Evolutionary conservation across 2,888 invertebrate species (phyloP).

Genomic region (Andrena flavipes): DNA sequence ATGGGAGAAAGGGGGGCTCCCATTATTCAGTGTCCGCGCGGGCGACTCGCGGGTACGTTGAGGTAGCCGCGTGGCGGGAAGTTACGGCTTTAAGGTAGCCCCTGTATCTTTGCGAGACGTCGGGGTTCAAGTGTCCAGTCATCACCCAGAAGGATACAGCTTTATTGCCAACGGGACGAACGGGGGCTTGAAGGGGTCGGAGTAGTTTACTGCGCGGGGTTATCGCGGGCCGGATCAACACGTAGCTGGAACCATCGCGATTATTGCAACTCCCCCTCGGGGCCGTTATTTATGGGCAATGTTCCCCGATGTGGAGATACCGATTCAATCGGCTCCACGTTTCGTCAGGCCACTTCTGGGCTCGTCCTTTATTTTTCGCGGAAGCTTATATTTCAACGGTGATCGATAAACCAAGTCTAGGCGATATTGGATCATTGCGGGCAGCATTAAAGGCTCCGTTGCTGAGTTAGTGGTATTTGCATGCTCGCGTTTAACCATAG

Average conservation of each 20-base stretch:
- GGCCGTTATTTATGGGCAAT: slow-evolving; percentile 36
- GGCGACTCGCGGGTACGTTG: not conserved
- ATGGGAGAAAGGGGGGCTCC: not conserved
- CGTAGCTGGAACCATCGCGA: slow-evolving; percentile 45
- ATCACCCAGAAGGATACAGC: slow-evolving; percentile 49
- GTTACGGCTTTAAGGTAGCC: slow-evolving; percentile 3
- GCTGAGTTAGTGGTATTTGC: slow-evolving; percentile 2
- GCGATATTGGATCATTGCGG: slow-evolving; percentile 9
- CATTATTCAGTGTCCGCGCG: slow-evolving; percentile 7
- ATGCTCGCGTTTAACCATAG: no score
- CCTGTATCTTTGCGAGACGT: slow-evolving; percentile 25
- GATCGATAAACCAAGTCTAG: slow-evolving; percentile 17
- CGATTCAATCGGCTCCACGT: slow-evolving; percentile 23
- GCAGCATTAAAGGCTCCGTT: not conserved
- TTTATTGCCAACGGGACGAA: slow-evolving; percentile 50
- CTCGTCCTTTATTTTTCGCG: slow-evolving; percentile 5
- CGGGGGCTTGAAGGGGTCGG: slow-evolving; percentile 39
- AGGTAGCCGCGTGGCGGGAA: slow-evolving; percentile 10
- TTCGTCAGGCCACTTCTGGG: slow-evolving; percentile 4
- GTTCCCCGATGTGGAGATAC: slow-evolving; percentile 1
- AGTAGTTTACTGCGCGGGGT: slow-evolving; percentile 44
- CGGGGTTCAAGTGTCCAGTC: slow-evolving; percentile 54
- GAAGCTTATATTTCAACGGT: not conserved
- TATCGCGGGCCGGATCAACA: slow-evolving; percentile 55
- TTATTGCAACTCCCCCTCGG: slow-evolving; percentile 32